Conservation (phyloP, 2,888 invertebrate genomes). For the Osmoderma eremita region DNA sequence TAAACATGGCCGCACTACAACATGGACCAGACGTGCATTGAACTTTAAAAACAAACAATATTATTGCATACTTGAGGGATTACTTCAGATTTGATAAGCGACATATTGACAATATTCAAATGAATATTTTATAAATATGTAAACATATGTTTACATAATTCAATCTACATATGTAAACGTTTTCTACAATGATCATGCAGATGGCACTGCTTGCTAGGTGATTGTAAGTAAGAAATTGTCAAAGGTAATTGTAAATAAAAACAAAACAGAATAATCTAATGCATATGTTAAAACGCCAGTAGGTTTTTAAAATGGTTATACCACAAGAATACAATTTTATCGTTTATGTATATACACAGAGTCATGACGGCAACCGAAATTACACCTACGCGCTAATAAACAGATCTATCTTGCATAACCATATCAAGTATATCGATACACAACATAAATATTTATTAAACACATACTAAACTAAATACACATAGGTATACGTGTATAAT, state of each 20-base stretch:
- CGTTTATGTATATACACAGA: no score
- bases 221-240: neutral
- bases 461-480: no score
- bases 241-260: neutral
- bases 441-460: no score
- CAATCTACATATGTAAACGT: constrained; percentile 17
- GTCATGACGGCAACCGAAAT: constrained; percentile 1
- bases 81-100: constrained; percentile 18
- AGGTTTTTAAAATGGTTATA: neutral
- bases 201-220: constrained; percentile 18
- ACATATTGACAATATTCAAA: constrained; percentile 26
- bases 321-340: no score
- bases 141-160: constrained; percentile 38
- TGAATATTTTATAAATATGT: constrained; percentile 24
- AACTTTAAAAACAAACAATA: constrained; percentile 36
- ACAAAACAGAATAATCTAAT: neutral
- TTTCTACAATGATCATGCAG: neutral
- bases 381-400: neutral
- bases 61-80: constrained; percentile 13
- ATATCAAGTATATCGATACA: no score
- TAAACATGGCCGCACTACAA: constrained; percentile 60
- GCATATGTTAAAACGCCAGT: neutral
- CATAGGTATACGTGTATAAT: no score
- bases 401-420: no score
- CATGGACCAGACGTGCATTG: constrained; percentile 33